Conservation (phyloP, 2,888 invertebrate species). For the Heliconius aoede region DNA sequence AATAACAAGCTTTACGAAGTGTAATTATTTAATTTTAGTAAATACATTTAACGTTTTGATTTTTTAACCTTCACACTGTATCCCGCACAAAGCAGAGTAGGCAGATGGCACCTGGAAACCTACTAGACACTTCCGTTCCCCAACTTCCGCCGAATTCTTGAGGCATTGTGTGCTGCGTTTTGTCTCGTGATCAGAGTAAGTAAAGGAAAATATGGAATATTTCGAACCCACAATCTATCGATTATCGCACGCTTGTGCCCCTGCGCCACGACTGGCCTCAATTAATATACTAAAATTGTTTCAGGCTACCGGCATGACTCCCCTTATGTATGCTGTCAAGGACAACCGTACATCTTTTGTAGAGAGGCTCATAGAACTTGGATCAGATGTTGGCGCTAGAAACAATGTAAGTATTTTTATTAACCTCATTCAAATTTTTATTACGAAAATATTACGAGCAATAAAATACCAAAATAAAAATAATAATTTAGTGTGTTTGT, state of each 20-base stretch:
- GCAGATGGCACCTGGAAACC: too few relatives aligned
- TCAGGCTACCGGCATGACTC: slow-evolving; percentile 96
- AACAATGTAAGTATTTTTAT: slow-evolving; percentile 90
- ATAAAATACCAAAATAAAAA: not conserved
- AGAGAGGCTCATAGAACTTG: slow-evolving; percentile 96
- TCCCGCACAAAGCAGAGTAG: not conserved
- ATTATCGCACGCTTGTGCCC: not conserved
- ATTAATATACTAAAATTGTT: slow-evolving; percentile 57
- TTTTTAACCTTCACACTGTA: not conserved
- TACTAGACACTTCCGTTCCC: too few relatives aligned
- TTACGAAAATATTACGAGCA: not conserved
- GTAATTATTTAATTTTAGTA: too few relatives aligned
- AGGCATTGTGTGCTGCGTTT: too few relatives aligned
- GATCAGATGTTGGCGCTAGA: slow-evolving; percentile 94
- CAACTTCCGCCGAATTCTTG: too few relatives aligned
- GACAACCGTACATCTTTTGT: slow-evolving; percentile 96
- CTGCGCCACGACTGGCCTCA: not conserved
- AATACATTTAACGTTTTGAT: not conserved
- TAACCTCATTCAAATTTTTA: not conserved
- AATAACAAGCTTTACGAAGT: too few relatives aligned
- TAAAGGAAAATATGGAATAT: too few relatives aligned
- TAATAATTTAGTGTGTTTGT: not conserved
- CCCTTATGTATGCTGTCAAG: slow-evolving; percentile 97
- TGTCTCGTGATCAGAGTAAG: too few relatives aligned
- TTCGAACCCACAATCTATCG: not conserved